Percentiles rank a stretch among this genome's conserved stretches.
Evolutionary conservation across 2,797 vertebrate species (phyloP).

Genomic region (Oreochromis grahami): DNA sequence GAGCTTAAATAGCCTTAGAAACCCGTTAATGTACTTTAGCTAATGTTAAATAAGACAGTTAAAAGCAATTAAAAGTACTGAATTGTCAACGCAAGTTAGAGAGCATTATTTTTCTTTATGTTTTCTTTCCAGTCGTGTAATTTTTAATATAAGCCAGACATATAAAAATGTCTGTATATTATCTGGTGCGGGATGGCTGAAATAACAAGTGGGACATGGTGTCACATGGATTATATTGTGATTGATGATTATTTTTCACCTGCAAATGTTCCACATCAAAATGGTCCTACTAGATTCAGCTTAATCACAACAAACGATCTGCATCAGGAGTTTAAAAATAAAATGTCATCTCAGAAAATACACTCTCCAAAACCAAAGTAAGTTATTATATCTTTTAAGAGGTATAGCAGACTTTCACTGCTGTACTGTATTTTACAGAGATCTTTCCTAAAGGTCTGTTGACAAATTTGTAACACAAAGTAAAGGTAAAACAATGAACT

Average conservation of each 20-base stretch:
- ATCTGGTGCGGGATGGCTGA: background rate
- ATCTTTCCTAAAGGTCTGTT: background rate
- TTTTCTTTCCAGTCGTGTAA: background rate
- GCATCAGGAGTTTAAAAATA: background rate
- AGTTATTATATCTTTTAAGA: background rate
- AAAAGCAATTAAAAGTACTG: background rate
- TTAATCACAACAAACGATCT: background rate
- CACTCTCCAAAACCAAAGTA: background rate
- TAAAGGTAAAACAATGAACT: background rate
- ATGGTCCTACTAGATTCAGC: background rate
- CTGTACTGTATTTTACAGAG: background rate
- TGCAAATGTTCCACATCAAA: background rate
- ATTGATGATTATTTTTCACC: background rate
- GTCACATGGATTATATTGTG: background rate
- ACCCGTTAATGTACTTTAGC: background rate
- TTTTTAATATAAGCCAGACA: background rate
- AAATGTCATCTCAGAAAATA: background rate
- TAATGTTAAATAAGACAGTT: background rate
- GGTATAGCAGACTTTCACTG: background rate
- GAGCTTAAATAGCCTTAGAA: background rate
- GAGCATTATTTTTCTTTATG: background rate
- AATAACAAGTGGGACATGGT: background rate
- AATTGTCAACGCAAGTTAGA: background rate
- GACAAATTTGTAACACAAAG: background rate
- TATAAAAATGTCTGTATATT: background rate